Base-by-base conservation (phyloP, 2,888 invertebrate species). In the Boloria selene region DNA sequence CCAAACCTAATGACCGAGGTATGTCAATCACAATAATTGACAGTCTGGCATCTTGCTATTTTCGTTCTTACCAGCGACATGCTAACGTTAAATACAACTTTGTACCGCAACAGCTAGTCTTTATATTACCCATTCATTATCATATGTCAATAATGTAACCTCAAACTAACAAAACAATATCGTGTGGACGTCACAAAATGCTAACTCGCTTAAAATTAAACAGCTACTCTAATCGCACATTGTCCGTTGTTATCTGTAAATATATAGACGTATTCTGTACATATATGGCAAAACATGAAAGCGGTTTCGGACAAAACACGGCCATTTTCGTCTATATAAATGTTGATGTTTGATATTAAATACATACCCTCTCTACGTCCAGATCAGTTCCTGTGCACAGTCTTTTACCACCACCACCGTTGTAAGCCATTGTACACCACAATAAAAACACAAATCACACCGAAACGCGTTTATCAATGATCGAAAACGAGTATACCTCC, bases 391-490 rank as follows among this genome's bases (percentile, higher is more conserved):
- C 91, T 73, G 91, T 87, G 79, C 92, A 92, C 81, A 92, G 88
- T 89, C 92, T 90, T 84, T 93, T 92, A 82, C 88, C 90, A 86
- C 94, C 93, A 93, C 94, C 94, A 83, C 94, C 94, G 93, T 94
- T 94, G 93, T 94, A 94, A 94, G 94, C 94, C 94, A 94, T 94
- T 87, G 90, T 94, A 93, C 87, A 93, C 92, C 93, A 94, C 93
- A 93, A 93, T 92, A 90, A 88, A 89, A 89, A 90, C 89, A 92
- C 90, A 85, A 89, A 90, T 88, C 90, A 92, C 91, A 88, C 87
- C 88, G 72, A 82, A 88, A 86, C 90, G 86, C 90, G 90, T 83
- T 89, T 75, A 70, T 71, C 72, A 73, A 71, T 75, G 72, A 75
- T 78, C 77, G 74, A 78, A 80, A 75, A 77, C 81, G 75, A 80